Evolutionary conservation across 2,113 vertebrate species (phyloP), one percentile per base, ranked within the genome.

Genomic region (Lethenteron reissneri): DNA sequence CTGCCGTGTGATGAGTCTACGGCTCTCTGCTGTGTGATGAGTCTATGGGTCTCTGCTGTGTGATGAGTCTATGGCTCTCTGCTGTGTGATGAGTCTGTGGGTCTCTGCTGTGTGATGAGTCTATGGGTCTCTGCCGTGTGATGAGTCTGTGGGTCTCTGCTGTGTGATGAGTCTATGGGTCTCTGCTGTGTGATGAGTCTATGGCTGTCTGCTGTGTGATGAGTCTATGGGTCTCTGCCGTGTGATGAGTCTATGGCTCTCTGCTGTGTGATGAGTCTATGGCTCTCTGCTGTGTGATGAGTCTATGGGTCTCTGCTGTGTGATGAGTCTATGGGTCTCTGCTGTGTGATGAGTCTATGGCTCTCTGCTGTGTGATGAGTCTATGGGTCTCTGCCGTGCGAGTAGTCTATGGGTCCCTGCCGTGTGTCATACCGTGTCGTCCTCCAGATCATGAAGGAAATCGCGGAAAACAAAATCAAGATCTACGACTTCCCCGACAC

Each of bases 401-500:
- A 9, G 8, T 8, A n/a, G 62, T 68, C 15, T 10, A n/a, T 15
- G 62, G 21, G 10, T 68, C 21, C 9, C 62, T 68, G 15, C 62
- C 62, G 21, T n/a, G n/a, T n/a, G n/a, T n/a, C n/a, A n/a, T n/a
- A n/a, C n/a, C n/a, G n/a, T 68, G n/a, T 3, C 3, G n/a, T 11
- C 62, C 5, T 9, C 57, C 71, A 85, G 84, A 83, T 85, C 9
- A 84, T 85, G 83, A 84, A 84, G 75, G 84, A 85, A 75, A 85
- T 85, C 14, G 82, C 85, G 72, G 84, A 85, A 64, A 83, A 85
- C 75, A 85, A 84, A 74, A 85, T 85, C 19, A 82, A 84, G 75
- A 85, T 84, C 60, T 85, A 85, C 11, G 83, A 85, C 73, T 85
- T 85, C 76, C 84, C 84, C 1, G 82, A 84, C 78, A 80, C 79